Percentiles rank a stretch among this genome's conserved stretches.
These are phyloP conservation scores for Neoitamus cyanurus DNA, from an alignment of 2,888 invertebrate species.

Conservation along the genomic window DNA sequence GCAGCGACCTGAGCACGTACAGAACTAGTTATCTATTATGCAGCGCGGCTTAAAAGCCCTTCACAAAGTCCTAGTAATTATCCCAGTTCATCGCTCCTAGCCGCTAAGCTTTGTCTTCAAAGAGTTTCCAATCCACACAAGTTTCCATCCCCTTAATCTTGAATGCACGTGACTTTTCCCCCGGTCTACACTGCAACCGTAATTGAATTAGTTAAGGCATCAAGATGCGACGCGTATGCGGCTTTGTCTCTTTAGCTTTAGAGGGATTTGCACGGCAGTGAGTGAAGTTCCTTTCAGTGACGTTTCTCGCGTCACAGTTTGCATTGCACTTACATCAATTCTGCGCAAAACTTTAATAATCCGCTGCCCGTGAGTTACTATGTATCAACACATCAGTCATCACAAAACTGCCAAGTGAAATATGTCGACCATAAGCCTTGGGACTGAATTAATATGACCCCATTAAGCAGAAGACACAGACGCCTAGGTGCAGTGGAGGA, in stretches of 20 bases:
- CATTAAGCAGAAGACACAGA: neutral
- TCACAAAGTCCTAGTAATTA: neutral
- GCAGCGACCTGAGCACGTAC: neutral
- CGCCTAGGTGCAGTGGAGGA: conserved; percentile 1
- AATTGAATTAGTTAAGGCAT: conserved; percentile 19
- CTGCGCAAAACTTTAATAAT: neutral
- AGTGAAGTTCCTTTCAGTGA: neutral
- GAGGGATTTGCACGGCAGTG: neutral
- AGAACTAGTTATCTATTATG: neutral
- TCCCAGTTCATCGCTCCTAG: conserved; percentile 20
- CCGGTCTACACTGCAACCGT: neutral
- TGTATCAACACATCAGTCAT: neutral
- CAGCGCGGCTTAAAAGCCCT: neutral
- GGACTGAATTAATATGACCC: neutral
- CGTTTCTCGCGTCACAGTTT: neutral
- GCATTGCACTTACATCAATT: neutral
- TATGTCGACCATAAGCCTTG: neutral
- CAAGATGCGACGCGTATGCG: neutral
- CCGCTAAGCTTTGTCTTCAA: neutral
- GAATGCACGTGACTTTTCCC: conserved; percentile 17
- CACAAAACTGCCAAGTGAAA: neutral
- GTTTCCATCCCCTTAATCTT: conserved; percentile 10
- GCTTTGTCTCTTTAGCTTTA: neutral
- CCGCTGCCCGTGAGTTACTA: neutral
- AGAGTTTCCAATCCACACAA: neutral